Percentiles rank a stretch among this genome's conserved stretches.
Conservation (phyloP, 2,797 vertebrate genomes). For the Poecilia velifera region DNA sequence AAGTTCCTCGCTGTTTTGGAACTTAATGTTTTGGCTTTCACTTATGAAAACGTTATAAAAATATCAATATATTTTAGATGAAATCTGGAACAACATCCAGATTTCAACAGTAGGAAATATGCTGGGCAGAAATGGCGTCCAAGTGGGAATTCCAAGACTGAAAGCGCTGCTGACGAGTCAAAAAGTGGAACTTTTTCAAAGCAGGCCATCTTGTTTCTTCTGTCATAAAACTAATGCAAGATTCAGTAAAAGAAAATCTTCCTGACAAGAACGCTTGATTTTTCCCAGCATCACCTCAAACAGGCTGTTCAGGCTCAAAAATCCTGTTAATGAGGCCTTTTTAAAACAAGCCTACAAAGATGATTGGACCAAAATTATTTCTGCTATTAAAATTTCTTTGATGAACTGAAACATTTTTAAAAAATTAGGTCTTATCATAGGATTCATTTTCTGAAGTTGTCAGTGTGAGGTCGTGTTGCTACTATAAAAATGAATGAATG, state of each 20-base stretch:
- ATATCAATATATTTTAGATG: background rate
- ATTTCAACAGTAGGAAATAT: too few species aligned
- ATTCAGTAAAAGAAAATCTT: background rate
- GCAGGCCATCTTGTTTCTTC: background rate
- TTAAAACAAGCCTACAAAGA: background rate
- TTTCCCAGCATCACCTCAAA: too few species aligned
- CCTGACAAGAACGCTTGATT: too few species aligned
- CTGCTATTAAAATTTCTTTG: background rate
- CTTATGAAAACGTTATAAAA: background rate
- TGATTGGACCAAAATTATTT: background rate
- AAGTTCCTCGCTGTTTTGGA: background rate
- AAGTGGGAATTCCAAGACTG: background rate
- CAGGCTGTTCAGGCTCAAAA: background rate
- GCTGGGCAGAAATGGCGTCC: background rate
- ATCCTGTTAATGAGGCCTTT: background rate
- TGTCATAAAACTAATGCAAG: background rate
- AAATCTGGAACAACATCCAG: background rate
- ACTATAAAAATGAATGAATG: background rate
- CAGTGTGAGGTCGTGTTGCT: background rate
- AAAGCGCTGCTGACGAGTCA: background rate
- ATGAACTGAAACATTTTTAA: background rate
- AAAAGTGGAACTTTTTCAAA: conserved; percentile 1
- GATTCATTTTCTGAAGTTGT: background rate
- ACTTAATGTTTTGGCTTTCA: background rate
- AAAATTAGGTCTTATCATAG: background rate